Conservation (phyloP, 2,797 vertebrate genomes). For the Tenualosa thibaudeaui region DNA sequence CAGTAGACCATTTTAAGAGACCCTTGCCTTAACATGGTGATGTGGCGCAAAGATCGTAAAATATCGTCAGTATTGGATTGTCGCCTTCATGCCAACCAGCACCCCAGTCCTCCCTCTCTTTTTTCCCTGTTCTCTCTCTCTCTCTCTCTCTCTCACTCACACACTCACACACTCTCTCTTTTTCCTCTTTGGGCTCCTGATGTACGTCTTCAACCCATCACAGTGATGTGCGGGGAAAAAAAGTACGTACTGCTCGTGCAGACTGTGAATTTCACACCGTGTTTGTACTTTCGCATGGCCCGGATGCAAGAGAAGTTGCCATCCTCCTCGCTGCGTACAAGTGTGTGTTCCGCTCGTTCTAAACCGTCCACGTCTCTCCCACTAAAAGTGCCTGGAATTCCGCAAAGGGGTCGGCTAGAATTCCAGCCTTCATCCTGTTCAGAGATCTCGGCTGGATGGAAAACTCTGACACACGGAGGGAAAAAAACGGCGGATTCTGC, state of each 20-base stretch:
- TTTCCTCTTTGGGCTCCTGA: background rate
- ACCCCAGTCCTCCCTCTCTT: background rate
- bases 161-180: background rate
- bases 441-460: background rate
- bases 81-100: no score
- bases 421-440: background rate
- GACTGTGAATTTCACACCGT: conserved; percentile 7
- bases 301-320: background rate
- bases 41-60: no score
- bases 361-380: background rate
- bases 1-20: no score
- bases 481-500: background rate
- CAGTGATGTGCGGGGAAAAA: background rate
- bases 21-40: no score
- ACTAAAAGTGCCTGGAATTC: background rate
- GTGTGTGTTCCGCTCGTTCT: background rate
- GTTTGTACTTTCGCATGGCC: background rate
- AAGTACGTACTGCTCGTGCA: background rate
- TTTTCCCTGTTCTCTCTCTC: background rate
- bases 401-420: background rate
- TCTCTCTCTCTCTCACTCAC: no score
- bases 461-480: background rate
- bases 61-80: no score
- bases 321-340: background rate
- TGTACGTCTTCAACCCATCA: background rate